Percentiles rank a stretch among this genome's conserved stretches.
Conservation (phyloP, 2,113 vertebrate genomes). For the Grantiella picta region DNA sequence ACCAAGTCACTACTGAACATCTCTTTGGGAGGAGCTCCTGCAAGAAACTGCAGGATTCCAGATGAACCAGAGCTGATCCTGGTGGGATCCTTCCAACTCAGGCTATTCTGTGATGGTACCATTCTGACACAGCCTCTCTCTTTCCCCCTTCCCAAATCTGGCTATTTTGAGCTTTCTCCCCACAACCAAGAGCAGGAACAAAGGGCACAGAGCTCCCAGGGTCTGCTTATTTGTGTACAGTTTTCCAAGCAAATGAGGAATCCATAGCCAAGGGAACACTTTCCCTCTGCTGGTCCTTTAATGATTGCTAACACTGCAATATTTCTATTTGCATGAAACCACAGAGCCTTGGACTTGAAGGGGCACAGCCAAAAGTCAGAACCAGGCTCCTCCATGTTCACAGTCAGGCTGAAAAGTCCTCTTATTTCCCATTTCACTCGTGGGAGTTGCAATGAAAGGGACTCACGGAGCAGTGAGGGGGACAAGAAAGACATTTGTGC, state of each 20-base stretch:
- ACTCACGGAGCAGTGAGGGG: background rate
- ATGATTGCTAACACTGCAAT: background rate
- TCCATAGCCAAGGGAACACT: background rate
- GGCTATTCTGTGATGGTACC: background rate
- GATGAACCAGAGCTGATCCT: background rate
- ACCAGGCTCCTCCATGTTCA: background rate
- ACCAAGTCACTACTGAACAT: background rate
- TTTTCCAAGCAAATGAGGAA: background rate
- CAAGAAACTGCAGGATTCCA: background rate
- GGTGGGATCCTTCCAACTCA: background rate
- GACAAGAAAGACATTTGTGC: background rate
- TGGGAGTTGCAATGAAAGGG: slow-evolving; percentile 2
- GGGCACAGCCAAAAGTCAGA: slow-evolving; percentile 1
- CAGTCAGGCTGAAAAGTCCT: background rate
- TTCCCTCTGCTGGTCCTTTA: background rate
- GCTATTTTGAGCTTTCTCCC: background rate
- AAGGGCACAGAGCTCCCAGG: rapidly evolving
- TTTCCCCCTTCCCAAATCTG: background rate
- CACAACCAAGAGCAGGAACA: background rate
- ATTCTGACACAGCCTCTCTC: background rate
- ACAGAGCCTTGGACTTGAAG: background rate
- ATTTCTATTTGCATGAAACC: background rate
- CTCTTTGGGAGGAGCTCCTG: background rate
- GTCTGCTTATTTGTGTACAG: background rate
- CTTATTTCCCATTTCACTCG: background rate